These are phyloP conservation scores for Aythya baeri DNA, from an alignment of 2,113 vertebrate species.

Conservation along the genomic window DNA sequence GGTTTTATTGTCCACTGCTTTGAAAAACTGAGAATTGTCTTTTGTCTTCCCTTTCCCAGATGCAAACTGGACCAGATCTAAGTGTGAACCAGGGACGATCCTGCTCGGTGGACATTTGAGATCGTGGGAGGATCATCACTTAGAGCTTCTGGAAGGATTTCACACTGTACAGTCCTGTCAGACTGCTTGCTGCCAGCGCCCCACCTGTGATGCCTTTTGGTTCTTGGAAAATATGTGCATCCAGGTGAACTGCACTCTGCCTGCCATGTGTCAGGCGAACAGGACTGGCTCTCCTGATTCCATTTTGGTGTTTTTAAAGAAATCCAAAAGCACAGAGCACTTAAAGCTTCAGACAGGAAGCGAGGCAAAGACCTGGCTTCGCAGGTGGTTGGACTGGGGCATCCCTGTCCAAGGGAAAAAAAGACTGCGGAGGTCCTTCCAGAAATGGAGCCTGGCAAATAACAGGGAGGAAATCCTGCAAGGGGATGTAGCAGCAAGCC, in stretches of 20 bases:
- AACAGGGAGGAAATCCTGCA: background rate
- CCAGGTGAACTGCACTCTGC: constrained; percentile 74
- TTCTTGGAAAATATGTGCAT: constrained; percentile 77
- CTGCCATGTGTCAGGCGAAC: constrained; percentile 58
- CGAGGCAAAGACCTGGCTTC: background rate
- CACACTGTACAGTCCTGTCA: constrained; percentile 74
- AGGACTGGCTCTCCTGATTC: constrained; percentile 66
- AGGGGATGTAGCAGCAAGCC: background rate
- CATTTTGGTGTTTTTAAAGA: constrained; percentile 75
- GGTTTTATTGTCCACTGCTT: background rate
- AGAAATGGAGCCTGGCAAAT: background rate
- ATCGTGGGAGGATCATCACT: constrained; percentile 60
- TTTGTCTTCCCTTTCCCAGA: constrained; percentile 61
- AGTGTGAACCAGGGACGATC: constrained; percentile 62
- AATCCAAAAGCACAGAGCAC: constrained; percentile 47
- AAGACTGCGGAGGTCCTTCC: constrained; percentile 3
- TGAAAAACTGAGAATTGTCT: constrained; percentile 31
- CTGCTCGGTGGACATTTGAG: constrained; percentile 65
- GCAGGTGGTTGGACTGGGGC: constrained; percentile 43
- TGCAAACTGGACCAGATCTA: constrained; percentile 65
- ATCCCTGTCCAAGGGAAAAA: background rate
- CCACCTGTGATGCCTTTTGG: constrained; percentile 80
- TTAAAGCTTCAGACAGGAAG: constrained; percentile 1
- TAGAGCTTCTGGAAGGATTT: constrained; percentile 71
- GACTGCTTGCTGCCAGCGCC: constrained; percentile 75